A percentile compares a stretch with the other conserved stretches of the same genome.
Conservation (phyloP, 2,797 vertebrate genomes). For the Channa striata region DNA sequence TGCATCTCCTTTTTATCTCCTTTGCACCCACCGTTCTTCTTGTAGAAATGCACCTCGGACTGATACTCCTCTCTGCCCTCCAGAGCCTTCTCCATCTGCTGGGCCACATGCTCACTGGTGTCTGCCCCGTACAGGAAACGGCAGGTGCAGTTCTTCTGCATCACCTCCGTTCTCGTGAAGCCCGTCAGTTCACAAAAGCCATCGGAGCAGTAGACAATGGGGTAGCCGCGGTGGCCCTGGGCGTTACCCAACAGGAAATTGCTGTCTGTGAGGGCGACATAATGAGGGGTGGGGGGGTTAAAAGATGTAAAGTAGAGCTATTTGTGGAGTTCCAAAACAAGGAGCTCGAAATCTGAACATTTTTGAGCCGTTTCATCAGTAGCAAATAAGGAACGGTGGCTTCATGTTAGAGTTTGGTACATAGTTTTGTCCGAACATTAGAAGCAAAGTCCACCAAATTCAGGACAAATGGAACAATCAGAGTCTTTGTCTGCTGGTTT, state of each 20-base stretch:
- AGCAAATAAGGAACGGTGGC: background rate
- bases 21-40: constrained; percentile 90
- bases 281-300: constrained; percentile 12
- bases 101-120: constrained; percentile 91
- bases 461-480: background rate
- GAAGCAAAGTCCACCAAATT: constrained; percentile 43
- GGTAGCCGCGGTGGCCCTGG: constrained; percentile 93
- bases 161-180: constrained; percentile 94
- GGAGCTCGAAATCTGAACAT: background rate
- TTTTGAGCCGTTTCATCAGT: background rate
- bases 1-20: background rate
- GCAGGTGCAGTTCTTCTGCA: constrained; percentile 98
- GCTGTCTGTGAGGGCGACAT: constrained; percentile 86
- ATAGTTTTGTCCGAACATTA: constrained; percentile 12
- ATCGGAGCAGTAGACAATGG: constrained; percentile 97
- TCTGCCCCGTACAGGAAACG: constrained; percentile 92
- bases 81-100: constrained; percentile 92
- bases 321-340: too few species aligned
- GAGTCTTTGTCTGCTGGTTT: constrained; percentile 22
- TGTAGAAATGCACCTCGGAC: constrained; percentile 95
- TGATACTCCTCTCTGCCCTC: constrained; percentile 94
- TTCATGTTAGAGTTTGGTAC: constrained; percentile 8
- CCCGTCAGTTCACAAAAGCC: constrained; percentile 97
- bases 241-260: constrained; percentile 98
- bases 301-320: background rate